Base-by-base conservation (phyloP, 2,113 vertebrate genomes). In the Chaenogobius annularis region DNA sequence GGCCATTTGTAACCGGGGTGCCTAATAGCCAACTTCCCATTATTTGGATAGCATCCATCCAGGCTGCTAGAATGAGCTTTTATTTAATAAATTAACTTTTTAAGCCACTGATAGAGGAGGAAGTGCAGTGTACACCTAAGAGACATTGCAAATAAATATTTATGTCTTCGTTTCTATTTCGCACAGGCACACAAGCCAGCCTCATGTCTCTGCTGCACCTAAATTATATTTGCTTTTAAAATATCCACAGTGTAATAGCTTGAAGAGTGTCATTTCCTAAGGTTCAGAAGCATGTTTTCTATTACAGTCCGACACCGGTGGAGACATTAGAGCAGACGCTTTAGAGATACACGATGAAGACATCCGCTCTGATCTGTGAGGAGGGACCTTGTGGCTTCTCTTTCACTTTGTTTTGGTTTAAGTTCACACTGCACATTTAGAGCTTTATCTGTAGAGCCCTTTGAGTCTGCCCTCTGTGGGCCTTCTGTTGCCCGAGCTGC, bases 21-120 rank as follows among this genome's bases (percentile, higher is more conserved):
- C 50, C 68, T 84, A 77, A 80, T 80, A 46, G 67, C 64, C 40
- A 31, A 48, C 35, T 68, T 69, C 74, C 37, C 26, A 31, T 61
- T 67, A 72, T 79, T 74, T 77, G 40, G 61, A 65, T 54, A 19
- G 43, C 46, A 69, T 54, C 72, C 69, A 71, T 73, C 17, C 62
- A 19, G 59, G 55, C 76, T 62, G 40, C 72, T 63, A 72, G 76
- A 62, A 52, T 23, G 37, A 77, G 48, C 15, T 68, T 66, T 68
- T 20, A 44, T 47, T 59, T 69, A 58, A 80, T 59, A 64, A 75
- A 82, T 78, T 72, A 56, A 69, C 13, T 31, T 37, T 72, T 0
- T 20, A 68, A 12, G 71, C 71, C 61, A 64, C 72, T 77, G 80
- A 35, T 12, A 43, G 35, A 10, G 31, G 17, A 40, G 31, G 31